A percentile compares a stretch with the other conserved stretches of the same genome.
Conservation (phyloP, 2,113 vertebrate species). For the Indicator maculatus region DNA sequence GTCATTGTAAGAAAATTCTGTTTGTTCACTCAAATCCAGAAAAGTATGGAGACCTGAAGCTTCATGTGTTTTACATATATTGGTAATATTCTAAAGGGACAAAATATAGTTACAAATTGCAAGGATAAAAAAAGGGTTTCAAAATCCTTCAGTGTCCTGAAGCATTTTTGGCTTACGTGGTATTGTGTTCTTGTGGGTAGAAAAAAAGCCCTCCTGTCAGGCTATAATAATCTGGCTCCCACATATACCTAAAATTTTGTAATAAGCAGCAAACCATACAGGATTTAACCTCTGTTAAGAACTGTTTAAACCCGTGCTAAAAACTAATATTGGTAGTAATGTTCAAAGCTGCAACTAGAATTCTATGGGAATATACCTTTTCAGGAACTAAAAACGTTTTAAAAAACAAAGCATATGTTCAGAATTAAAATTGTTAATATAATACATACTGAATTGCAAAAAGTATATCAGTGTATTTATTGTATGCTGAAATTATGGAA, state of each 20-base stretch:
- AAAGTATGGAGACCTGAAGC: neutral
- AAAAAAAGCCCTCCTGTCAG: neutral
- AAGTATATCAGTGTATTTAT: too few relatives aligned
- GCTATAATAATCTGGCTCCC: neutral
- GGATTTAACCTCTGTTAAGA: neutral
- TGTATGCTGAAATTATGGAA: neutral
- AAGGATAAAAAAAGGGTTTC: neutral
- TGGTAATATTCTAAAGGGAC: neutral
- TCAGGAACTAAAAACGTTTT: neutral
- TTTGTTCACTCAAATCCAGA: neutral
- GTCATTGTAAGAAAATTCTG: neutral
- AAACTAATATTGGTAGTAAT: neutral
- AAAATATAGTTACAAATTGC: neutral
- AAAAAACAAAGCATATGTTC: neutral
- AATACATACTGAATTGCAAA: neutral
- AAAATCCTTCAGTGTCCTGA: neutral
- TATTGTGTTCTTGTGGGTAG: neutral
- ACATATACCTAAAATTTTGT: neutral
- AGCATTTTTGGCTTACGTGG: neutral
- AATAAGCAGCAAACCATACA: neutral
- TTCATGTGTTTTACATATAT: neutral
- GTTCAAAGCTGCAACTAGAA: neutral
- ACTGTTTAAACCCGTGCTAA: neutral
- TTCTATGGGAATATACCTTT: neutral
- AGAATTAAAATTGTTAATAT: neutral